phyloP scores from a whole-genome alignment of 2,888 invertebrate species.

The Eupelmus urozonus region DNA sequence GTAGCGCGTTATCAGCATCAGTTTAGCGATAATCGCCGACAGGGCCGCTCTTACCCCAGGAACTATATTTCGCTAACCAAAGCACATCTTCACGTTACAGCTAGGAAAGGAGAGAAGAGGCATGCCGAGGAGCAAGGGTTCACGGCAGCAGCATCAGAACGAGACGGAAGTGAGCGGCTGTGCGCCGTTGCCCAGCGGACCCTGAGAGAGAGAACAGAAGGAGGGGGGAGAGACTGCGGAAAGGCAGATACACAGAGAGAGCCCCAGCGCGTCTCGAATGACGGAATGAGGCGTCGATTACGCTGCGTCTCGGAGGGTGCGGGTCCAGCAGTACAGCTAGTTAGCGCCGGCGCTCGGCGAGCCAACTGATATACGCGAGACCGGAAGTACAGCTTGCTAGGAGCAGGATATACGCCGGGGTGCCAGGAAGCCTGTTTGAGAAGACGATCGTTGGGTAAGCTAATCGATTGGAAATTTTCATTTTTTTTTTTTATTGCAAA shows the following conservation, averaged over 20 bases:
- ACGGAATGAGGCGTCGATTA: constrained; percentile 68
- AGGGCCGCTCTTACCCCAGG: no score
- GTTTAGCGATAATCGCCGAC: no score
- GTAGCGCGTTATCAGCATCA: no score
- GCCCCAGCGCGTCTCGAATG: constrained; percentile 58
- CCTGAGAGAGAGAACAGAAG: constrained; percentile 36
- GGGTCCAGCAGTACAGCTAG: constrained; percentile 1
- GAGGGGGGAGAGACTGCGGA: not conserved
- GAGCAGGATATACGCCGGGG: no score
- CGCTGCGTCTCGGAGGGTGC: constrained; percentile 58
- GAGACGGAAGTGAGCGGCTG: not conserved
- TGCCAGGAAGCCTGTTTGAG: no score
- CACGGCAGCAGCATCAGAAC: constrained; percentile 17
- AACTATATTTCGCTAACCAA: no score
- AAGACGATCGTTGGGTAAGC: no score
- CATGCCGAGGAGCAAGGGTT: constrained; percentile 66
- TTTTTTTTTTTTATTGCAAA: no score
- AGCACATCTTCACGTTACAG: constrained; percentile 37
- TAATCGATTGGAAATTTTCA: no score
- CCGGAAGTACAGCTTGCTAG: no score
- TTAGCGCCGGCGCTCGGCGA: not conserved
- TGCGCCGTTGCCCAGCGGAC: not conserved
- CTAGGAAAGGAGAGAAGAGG: constrained; percentile 58
- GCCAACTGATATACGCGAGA: not conserved
- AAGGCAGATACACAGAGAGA: no score